Base-by-base conservation (phyloP, 1,140 invertebrate species). In the Aphelenchoides besseyi region DNA sequence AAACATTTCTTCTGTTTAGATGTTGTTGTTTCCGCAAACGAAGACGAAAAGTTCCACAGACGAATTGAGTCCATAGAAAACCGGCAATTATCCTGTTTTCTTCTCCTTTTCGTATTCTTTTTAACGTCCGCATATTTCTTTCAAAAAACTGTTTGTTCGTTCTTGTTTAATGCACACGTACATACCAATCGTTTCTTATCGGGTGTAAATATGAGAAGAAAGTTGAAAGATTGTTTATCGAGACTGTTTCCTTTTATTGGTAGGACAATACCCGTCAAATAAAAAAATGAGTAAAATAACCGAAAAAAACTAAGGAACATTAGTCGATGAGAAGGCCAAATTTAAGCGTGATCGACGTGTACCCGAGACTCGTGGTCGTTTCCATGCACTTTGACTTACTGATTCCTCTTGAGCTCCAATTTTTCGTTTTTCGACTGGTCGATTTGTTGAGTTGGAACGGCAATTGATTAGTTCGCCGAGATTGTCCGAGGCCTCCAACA, bases 1-100 rank as follows among this genome's bases (percentile, higher is more conserved):
- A 23, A 48, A 16, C 41, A 12, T 48, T 23, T 12, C 41, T 48
- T 48, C 41, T 48, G 12, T 48, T 48, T 68, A 82, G 73, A 62
- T 82, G 81, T 59, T 82, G 81, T 48, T 82, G 81, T 64, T 82
- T 82, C 76, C 80, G 81, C 16, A 54, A 81, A 30, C 72, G 81
- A 59, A 63, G 78, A 71, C 55, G 79, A 76, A 81, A 81, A 61
- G 73, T 78, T 16, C 79, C 78, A 1, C 78, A 80, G 67, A 69
- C 77, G 28, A 73, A 77, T 54, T 71, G 55, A 75, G 53, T 28
- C n/a, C n/a, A n/a, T n/a, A n/a, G n/a, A n/a, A 41, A 48, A 61
- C 30, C 59, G 59, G 16, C 1, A n/a, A 16, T 61, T 29, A 28
- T n/a, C 30, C 16, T n/a, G 30, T 61, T 61, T n/a, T 36, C 59